phyloP scores from a whole-genome alignment of 2,797 vertebrate species.

The Falco concolor region DNA sequence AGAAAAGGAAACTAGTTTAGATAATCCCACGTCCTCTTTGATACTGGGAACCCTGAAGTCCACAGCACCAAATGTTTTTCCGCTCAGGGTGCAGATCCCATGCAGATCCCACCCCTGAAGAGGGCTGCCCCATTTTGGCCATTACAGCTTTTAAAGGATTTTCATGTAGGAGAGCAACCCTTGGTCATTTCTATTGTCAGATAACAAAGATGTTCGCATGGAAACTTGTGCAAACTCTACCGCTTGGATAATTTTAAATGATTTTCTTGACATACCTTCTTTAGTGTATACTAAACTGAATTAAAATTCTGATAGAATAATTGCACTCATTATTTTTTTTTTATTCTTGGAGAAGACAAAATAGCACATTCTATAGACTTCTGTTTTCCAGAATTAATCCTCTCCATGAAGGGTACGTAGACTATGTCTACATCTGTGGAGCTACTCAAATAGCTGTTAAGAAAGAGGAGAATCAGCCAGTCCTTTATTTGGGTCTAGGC shows the following conservation, averaged over 20 bases:
- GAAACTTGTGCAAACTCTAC: background rate
- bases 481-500: background rate
- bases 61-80: accelerated
- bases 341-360: background rate
- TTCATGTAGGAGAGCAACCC: background rate
- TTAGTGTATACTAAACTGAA: background rate
- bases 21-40: background rate
- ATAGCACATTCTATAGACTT: background rate
- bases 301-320: background rate
- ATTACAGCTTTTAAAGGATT: background rate
- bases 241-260: background rate
- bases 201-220: accelerated
- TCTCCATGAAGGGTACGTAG: background rate
- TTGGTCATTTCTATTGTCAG: background rate
- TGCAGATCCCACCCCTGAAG: background rate
- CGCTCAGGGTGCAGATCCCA: accelerated
- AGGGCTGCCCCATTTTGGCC: background rate
- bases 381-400: background rate
- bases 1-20: background rate
- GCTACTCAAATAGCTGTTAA: background rate
- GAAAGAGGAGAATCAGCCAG: background rate
- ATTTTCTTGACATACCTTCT: background rate
- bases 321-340: background rate
- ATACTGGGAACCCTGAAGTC: accelerated
- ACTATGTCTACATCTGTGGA: background rate